Percentiles rank a stretch among this genome's conserved stretches.
Evolutionary conservation across 92 coral and sea anemone species (phyloP).

Genomic region (Micromussa lordhowensis): DNA sequence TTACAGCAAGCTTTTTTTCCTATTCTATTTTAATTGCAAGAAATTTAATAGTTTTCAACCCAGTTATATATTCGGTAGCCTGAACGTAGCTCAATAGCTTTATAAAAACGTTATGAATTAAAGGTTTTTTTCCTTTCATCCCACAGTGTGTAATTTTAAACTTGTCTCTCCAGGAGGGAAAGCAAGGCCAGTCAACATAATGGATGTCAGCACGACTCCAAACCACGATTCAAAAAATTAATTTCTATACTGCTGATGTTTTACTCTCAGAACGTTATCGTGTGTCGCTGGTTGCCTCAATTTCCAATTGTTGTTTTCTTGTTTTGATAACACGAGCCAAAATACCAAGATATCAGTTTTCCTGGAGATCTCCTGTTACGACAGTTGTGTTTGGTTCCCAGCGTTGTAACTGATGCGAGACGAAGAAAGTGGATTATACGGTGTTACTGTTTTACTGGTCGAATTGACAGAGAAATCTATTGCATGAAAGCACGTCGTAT

Average conservation of each 20-base stretch:
- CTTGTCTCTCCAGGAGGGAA: constrained; percentile 4
- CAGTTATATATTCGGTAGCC: not conserved
- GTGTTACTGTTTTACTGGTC: not conserved
- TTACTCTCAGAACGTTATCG: not conserved
- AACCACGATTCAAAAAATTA: not conserved
- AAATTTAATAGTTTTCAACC: not conserved
- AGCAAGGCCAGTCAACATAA: constrained; percentile 5
- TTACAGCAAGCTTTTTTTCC: not conserved
- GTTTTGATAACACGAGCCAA: not conserved
- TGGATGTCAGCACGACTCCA: constrained; percentile 13
- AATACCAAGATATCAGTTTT: not conserved
- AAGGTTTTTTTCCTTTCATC: constrained; percentile 1
- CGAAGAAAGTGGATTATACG: not conserved
- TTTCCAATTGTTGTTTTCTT: not conserved
- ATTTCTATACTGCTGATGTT: not conserved
- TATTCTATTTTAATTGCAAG: not conserved
- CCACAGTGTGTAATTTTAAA: not conserved
- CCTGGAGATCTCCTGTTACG: not conserved
- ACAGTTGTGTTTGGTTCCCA: not conserved
- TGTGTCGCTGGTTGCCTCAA: not conserved
- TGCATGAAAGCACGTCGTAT: not conserved
- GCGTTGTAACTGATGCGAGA: not conserved
- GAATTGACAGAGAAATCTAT: not conserved
- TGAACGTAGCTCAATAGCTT: not conserved
- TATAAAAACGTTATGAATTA: constrained; percentile 14